Evolutionary conservation across 2,113 vertebrate species (phyloP).

Genomic region (Menidia beryllina): DNA sequence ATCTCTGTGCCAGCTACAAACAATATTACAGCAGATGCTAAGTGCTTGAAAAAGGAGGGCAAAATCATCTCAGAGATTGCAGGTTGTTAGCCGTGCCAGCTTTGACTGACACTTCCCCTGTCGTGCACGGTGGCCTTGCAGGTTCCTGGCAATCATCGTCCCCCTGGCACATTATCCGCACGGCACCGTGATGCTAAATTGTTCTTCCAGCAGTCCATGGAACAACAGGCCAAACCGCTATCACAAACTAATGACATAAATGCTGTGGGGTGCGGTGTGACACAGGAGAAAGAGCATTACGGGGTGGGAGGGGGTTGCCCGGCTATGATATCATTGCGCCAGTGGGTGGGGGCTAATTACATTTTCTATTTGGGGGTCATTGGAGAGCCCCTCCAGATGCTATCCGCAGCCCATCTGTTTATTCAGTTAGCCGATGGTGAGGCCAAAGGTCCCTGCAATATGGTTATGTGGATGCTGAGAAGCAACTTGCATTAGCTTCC

Average conservation of each 20-base stretch:
- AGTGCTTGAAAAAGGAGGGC: conserved; percentile 11
- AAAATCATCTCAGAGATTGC: conserved; percentile 8
- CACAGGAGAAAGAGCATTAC: conserved; percentile 8
- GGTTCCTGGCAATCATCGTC: conserved; percentile 49
- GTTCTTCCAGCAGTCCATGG: conserved; percentile 19
- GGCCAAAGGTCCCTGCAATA: conserved; percentile 41
- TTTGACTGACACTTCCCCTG: conserved; percentile 51
- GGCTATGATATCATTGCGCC: conserved; percentile 64
- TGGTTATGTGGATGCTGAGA: conserved; percentile 33
- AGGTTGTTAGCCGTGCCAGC: conserved; percentile 2
- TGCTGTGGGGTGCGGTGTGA: conserved; percentile 17
- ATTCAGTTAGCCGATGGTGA: conserved; percentile 38
- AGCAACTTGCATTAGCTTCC: conserved; percentile 30
- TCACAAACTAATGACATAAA: conserved; percentile 52
- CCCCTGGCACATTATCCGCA: conserved; percentile 2
- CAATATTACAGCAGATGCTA: neutral
- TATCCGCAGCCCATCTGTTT: conserved; percentile 55
- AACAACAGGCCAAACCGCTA: conserved; percentile 25
- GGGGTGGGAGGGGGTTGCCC: conserved; percentile 10
- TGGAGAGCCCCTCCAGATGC: conserved; percentile 69
- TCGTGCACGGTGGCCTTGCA: conserved; percentile 35
- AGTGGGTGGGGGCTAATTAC: conserved; percentile 50
- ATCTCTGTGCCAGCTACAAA: conserved; percentile 18
- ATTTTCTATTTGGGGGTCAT: conserved; percentile 61
- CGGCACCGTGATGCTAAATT: conserved; percentile 18